A percentile compares a stretch with the other conserved stretches of the same genome.
These are phyloP conservation scores for Eupsilia transversa DNA, from an alignment of 2,888 invertebrate species.

Conservation along the genomic window DNA sequence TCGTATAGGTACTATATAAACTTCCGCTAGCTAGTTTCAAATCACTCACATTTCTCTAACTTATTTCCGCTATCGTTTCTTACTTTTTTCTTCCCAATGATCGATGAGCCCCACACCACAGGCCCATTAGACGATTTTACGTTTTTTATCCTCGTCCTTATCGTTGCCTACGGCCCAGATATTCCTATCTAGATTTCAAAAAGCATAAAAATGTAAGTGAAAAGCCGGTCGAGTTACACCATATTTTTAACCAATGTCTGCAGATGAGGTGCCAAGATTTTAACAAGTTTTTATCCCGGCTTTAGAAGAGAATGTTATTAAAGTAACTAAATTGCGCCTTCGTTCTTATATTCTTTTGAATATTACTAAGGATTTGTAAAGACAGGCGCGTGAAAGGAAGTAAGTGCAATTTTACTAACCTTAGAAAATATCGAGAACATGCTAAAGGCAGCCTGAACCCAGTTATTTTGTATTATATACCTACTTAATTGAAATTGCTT, in stretches of 20 bases:
- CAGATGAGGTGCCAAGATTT: slow-evolving; percentile 63
- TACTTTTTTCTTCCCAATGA: slow-evolving; percentile 67
- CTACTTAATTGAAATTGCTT: too few relatives aligned
- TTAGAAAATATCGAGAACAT: too few relatives aligned
- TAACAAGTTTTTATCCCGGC: slow-evolving; percentile 38
- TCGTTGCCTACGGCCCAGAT: slow-evolving; percentile 58
- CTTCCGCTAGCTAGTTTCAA: slow-evolving; percentile 8
- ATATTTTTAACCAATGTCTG: slow-evolving; percentile 57
- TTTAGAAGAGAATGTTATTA: slow-evolving; percentile 24
- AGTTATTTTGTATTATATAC: too few relatives aligned
- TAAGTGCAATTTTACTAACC: too few relatives aligned
- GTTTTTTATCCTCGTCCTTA: slow-evolving; percentile 66
- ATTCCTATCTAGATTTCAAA: slow-evolving; percentile 70
- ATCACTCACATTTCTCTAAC: slow-evolving; percentile 16
- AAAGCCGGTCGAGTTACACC: slow-evolving; percentile 51
- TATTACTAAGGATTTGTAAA: neutral
- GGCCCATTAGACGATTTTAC: slow-evolving; percentile 69
- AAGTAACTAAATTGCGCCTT: slow-evolving; percentile 49
- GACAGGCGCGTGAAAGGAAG: too few relatives aligned
- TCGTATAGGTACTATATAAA: neutral
- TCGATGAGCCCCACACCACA: slow-evolving; percentile 72
- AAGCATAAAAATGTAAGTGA: slow-evolving; percentile 65
- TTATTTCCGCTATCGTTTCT: slow-evolving; percentile 24
- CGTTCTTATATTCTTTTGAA: slow-evolving; percentile 17
- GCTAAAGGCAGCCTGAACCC: too few relatives aligned